Base-by-base conservation (phyloP, 2,113 vertebrate genomes). In the Ascaphus truei region DNA sequence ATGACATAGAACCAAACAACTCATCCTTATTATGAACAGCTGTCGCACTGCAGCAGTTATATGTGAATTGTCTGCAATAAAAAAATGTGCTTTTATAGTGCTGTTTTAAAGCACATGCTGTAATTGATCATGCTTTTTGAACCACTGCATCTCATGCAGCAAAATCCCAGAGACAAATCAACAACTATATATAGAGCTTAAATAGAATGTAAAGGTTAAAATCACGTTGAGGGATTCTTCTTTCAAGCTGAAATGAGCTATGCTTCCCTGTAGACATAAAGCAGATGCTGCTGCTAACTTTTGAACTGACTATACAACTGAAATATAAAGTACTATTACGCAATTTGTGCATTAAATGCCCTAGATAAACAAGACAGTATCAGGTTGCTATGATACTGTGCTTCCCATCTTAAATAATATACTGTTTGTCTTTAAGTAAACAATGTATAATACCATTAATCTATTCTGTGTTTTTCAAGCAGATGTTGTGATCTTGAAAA, bases 231-330 rank as follows among this genome's bases (percentile, higher is more conserved):
- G 48, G 59, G 23, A 47, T 0, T 1, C 4, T 48, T 48, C 2
- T 23, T 43, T 13, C 22, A 12, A 16, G 62, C 27, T 60, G 33
- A 73, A 53, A 39, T 50, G 58, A 58, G 20, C 3, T 76, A 37
- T 1, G 1, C 56, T 36, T 1, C 20, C 10, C 16, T 37, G 18
- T 20, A 65, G 33, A 41, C 8, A n/a, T 23, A 47, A 69, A 36
- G 20, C 56, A 45, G 43, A 51, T 50, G 18, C 72, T 72, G 72
- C 62, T 31, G 12, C 72, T 72, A 75, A 63, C 77, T 26, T 62
- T 60, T 65, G 68, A 75, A 73, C 3, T 65, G 22, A 48, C 22
- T 48, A 22, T 22, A 23, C 45, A 48, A 48, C 11, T 23, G 9
- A 23, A 48, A 11, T 22, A 48, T 11, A 48, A 16, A n/a, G n/a